phyloP scores from a whole-genome alignment of 2,113 vertebrate species.

The Stercorarius parasiticus region DNA sequence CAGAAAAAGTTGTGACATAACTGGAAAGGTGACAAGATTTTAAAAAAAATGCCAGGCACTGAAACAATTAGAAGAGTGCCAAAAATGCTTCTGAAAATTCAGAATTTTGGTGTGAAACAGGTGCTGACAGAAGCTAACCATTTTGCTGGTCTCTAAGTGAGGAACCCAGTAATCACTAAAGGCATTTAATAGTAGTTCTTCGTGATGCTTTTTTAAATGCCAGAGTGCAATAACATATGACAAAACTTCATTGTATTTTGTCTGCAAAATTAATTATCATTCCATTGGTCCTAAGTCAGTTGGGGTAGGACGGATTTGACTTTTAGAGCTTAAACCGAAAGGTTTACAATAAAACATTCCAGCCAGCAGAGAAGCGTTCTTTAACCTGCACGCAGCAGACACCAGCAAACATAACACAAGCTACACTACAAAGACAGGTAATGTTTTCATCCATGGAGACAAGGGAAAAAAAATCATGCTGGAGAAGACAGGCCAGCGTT shows the following conservation, averaged over 20 bases:
- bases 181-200: conserved; percentile 61
- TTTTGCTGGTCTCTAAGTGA: conserved; percentile 53
- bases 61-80: background rate
- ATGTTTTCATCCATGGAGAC: conserved; percentile 72
- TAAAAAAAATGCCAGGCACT: background rate
- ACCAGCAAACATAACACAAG: conserved; percentile 73
- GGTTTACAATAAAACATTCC: conserved; percentile 60
- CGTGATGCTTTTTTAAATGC: conserved; percentile 44
- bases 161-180: conserved; percentile 35
- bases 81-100: conserved; percentile 18
- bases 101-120: conserved; percentile 36
- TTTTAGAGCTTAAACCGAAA: conserved; percentile 56
- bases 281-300: conserved; percentile 47
- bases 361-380: conserved; percentile 75
- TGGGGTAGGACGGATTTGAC: conserved; percentile 56
- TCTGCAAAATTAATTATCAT: conserved; percentile 73
- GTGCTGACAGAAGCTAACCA: conserved; percentile 50
- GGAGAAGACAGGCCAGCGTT: conserved; percentile 68
- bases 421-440: conserved; percentile 71
- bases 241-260: conserved; percentile 69
- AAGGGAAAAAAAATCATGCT: conserved; percentile 70
- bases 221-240: conserved; percentile 40
- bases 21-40: conserved; percentile 1
- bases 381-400: conserved; percentile 72
- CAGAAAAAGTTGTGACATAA: background rate